phyloP scores from a whole-genome alignment of 2,797 vertebrate genomes.

The Dendrocincla tyrannina region DNA sequence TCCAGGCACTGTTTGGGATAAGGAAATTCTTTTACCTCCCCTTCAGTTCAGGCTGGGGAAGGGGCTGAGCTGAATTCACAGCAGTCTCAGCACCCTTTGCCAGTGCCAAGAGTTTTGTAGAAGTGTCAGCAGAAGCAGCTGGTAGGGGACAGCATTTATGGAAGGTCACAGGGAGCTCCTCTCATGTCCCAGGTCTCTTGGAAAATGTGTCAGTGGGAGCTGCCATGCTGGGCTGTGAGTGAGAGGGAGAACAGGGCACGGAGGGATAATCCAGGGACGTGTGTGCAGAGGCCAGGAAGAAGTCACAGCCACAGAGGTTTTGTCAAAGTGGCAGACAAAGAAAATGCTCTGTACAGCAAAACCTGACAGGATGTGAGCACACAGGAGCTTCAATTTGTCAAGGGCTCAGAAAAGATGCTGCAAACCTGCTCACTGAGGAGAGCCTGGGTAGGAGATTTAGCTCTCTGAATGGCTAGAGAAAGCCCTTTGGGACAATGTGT shows the following conservation, averaged over 20 bases:
- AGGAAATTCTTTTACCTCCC: not conserved
- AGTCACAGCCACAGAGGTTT: not conserved
- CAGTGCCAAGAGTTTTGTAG: not conserved
- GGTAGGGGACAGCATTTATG: not conserved
- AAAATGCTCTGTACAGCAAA: not conserved
- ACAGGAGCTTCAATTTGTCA: not conserved
- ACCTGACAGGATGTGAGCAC: not conserved
- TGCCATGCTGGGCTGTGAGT: not conserved
- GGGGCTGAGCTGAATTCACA: not conserved
- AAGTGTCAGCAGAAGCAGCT: not conserved
- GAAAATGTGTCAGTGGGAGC: accelerated
- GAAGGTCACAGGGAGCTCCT: not conserved
- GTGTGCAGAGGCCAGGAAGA: not conserved
- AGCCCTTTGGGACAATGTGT: not conserved
- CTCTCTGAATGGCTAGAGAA: not conserved
- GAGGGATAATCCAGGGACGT: not conserved
- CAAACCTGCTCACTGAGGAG: not conserved
- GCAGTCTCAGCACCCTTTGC: not conserved
- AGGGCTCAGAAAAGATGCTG: not conserved
- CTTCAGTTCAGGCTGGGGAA: not conserved
- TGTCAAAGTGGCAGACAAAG: not conserved
- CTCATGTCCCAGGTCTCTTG: not conserved
- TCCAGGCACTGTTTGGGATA: not conserved
- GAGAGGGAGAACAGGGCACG: not conserved
- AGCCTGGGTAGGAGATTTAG: not conserved